Percentiles rank a stretch among this genome's conserved stretches.
Conservation (phyloP, 2,888 invertebrate genomes). For the Autographa gamma region DNA sequence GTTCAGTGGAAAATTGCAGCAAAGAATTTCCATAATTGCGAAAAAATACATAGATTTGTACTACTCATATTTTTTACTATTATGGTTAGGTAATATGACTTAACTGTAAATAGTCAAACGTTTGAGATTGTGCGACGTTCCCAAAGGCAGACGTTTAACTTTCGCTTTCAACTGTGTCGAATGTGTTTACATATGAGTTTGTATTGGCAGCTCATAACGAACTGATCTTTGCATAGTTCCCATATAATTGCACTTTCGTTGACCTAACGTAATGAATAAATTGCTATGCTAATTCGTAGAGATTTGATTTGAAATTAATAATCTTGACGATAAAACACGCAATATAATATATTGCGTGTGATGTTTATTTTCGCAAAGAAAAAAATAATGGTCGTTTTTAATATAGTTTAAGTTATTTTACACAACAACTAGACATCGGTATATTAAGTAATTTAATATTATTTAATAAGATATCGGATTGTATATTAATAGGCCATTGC, state of each 20-base stretch:
- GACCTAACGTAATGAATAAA: constrained; percentile 48
- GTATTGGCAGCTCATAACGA: constrained; percentile 34
- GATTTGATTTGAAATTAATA: constrained; percentile 14
- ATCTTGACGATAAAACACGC: no score
- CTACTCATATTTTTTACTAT: not conserved
- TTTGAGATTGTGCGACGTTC: not conserved
- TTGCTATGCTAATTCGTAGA: constrained; percentile 27
- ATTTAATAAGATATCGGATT: not conserved
- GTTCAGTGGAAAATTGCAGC: no score
- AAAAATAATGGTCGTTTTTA: no score
- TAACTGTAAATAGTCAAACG: not conserved
- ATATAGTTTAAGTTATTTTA: no score
- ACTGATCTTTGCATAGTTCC: constrained; percentile 13
- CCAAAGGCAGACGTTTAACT: constrained; percentile 32
- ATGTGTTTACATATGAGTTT: constrained; percentile 52
- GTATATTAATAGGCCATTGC: not conserved
- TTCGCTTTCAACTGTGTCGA: constrained; percentile 58
- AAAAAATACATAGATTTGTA: no score
- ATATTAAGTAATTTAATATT: not conserved
- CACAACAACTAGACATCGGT: no score
- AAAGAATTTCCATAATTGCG: no score
- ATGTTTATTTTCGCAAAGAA: no score
- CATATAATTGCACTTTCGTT: constrained; percentile 57
- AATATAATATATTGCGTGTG: not conserved
- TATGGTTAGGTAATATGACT: not conserved